Evolutionary conservation across 2,113 vertebrate species (phyloP).

Genomic region (Argyrosomus japonicus): DNA sequence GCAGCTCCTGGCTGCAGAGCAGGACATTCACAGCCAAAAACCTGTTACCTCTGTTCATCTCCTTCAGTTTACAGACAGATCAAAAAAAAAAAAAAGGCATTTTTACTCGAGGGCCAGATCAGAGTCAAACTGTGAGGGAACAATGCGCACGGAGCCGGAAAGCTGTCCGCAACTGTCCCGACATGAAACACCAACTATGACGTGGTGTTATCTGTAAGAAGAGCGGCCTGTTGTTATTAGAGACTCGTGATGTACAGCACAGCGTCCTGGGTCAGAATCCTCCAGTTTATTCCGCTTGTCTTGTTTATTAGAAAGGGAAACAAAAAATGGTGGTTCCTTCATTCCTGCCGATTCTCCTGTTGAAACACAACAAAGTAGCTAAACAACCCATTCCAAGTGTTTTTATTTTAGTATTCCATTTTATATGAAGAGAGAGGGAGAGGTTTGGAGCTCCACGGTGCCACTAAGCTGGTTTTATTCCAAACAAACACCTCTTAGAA

Average conservation of each 20-base stretch:
- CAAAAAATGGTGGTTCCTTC: conserved; percentile 15
- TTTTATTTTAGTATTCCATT: conserved; percentile 37
- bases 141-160: background rate
- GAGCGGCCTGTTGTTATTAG: background rate
- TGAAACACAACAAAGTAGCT: conserved; percentile 17
- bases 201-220: conserved; percentile 5
- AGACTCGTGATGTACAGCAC: background rate
- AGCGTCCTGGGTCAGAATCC: background rate
- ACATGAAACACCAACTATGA: conserved; percentile 1
- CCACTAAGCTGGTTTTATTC: conserved; percentile 55
- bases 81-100: background rate
- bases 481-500: conserved; percentile 24
- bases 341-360: conserved; percentile 55
- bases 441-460: conserved; percentile 22
- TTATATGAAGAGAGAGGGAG: conserved; percentile 27
- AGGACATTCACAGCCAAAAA: conserved; percentile 19
- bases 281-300: conserved; percentile 31
- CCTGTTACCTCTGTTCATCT: conserved; percentile 33
- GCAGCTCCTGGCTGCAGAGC: conserved; percentile 32
- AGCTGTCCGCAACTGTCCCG: background rate
- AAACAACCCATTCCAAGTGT: conserved; percentile 58
- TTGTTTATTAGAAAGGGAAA: conserved; percentile 51
- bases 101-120: background rate
- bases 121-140: background rate
- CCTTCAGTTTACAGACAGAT: conserved; percentile 7